These are phyloP conservation scores for Papilio helenus DNA, from an alignment of 1,140 invertebrate genomes.

Conservation along the genomic window DNA sequence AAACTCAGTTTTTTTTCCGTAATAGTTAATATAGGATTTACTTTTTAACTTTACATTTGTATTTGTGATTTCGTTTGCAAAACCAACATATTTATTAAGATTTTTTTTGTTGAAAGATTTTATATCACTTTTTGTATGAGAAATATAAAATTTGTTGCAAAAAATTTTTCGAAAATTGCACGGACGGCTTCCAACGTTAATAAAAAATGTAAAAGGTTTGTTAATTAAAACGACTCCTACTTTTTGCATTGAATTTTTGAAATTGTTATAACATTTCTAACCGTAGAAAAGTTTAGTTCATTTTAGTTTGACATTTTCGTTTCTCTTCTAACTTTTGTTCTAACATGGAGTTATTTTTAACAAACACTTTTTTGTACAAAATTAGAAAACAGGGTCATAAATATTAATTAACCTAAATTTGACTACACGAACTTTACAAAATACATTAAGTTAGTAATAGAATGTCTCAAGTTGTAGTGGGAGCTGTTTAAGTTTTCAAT, in stretches of 20 bases:
- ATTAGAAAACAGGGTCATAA: too few species aligned
- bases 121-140: too few species aligned
- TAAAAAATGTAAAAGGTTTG: background rate
- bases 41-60: too few species aligned
- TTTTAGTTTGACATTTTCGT: background rate
- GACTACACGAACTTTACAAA: background rate
- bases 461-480: background rate
- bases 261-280: background rate
- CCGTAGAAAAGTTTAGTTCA: background rate
- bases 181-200: background rate
- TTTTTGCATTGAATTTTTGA: background rate
- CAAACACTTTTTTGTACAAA: too few species aligned
- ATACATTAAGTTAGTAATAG: background rate
- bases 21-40: too few species aligned
- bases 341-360: background rate
- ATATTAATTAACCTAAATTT: background rate
- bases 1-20: too few species aligned
- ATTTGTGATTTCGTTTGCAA: too few species aligned
- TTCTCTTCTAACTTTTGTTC: background rate
- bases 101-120: background rate
- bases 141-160: background rate
- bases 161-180: too few species aligned
- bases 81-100: background rate
- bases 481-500: slow-evolving; percentile 18
- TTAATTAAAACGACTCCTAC: background rate